phyloP scores from a whole-genome alignment of 2,797 vertebrate genomes.

The Spheniscus humboldti region DNA sequence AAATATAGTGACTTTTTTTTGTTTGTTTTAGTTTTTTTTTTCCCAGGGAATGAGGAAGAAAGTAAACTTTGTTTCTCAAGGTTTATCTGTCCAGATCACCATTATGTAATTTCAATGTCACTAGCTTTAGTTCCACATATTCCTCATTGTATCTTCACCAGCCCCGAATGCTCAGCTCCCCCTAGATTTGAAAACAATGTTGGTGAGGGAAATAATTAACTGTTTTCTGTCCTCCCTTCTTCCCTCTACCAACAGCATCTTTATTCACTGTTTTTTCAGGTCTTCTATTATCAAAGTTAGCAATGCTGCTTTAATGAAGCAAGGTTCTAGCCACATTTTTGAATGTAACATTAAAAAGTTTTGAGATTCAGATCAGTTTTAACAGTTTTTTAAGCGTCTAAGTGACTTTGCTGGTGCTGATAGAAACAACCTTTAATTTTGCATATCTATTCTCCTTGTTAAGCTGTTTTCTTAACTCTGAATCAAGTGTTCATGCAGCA shows the following conservation, averaged over 20 bases:
- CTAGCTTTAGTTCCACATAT: neutral
- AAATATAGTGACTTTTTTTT: neutral
- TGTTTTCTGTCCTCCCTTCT: neutral
- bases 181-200: neutral
- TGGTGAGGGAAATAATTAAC: neutral
- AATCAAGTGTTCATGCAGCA: constrained; percentile 65
- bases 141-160: neutral
- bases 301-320: neutral
- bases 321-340: neutral
- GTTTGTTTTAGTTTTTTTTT: neutral
- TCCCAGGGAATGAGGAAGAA: neutral
- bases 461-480: constrained; percentile 65
- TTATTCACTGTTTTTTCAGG: neutral
- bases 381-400: constrained; percentile 26
- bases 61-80: neutral
- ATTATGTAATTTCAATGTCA: neutral
- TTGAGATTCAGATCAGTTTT: constrained; percentile 2
- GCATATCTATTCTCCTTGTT: constrained; percentile 43
- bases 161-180: neutral
- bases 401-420: constrained; percentile 19
- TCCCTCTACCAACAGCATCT: neutral
- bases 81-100: neutral
- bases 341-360: neutral
- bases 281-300: neutral
- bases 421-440: constrained; percentile 71